These are phyloP conservation scores for Petrocephalus schoutedeni DNA, from an alignment of 2,797 vertebrate species.

Conservation along the genomic window DNA sequence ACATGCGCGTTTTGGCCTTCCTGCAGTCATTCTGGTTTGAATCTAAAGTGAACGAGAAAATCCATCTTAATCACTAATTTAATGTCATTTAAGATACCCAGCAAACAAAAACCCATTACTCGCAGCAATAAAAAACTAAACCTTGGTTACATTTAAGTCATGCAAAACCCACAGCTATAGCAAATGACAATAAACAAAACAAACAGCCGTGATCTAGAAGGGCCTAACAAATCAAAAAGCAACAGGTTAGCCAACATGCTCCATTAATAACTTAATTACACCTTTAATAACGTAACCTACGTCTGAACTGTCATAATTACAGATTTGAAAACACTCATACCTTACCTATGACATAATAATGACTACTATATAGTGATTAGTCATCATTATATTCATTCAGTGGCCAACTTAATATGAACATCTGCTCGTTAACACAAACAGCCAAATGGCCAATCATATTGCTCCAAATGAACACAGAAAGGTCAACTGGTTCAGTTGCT, in stretches of 20 bases:
- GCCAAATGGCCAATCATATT: background rate
- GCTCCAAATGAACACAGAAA: background rate
- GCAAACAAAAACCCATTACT: constrained; percentile 2
- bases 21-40: background rate
- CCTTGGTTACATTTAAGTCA: background rate
- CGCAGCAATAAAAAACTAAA: background rate
- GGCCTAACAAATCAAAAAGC: background rate
- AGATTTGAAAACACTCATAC: background rate
- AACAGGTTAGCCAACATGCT: background rate
- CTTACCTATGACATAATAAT: background rate
- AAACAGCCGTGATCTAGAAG: background rate
- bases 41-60: background rate
- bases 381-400: background rate
- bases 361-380: background rate
- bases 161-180: background rate
- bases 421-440: background rate
- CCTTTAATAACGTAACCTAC: background rate
- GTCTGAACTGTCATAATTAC: background rate
- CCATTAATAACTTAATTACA: constrained; percentile 7
- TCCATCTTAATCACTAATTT: background rate
- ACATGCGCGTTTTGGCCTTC: background rate
- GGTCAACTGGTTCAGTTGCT: background rate
- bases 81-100: background rate
- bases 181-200: background rate
- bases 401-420: background rate